These are phyloP conservation scores for Ceyx erithaca DNA, from an alignment of 2,797 vertebrate genomes.

Conservation along the genomic window DNA sequence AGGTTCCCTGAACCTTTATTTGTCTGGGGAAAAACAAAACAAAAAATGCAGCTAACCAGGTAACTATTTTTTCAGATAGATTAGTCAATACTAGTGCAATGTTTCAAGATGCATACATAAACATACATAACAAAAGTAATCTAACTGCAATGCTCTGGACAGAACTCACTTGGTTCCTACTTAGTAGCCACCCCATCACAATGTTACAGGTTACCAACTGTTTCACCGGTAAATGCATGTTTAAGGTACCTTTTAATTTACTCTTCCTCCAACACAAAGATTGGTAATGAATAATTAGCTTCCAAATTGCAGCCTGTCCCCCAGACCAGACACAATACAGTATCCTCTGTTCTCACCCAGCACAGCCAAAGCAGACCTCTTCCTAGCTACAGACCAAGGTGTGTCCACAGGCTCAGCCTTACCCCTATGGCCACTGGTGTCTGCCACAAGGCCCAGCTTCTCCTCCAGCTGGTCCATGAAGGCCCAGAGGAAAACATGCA, in stretches of 20 bases:
- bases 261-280: no score
- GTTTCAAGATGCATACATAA: background rate
- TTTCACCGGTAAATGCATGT: accelerated
- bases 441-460: background rate
- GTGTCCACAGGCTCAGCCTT: no score
- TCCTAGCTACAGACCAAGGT: accelerated
- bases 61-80: background rate
- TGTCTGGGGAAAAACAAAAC: background rate
- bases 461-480: accelerated
- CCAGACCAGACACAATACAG: accelerated
- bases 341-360: accelerated
- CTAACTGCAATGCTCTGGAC: background rate
- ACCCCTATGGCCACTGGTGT: accelerated
- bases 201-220: accelerated
- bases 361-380: accelerated
- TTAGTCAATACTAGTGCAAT: background rate
- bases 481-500: accelerated
- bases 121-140: accelerated
- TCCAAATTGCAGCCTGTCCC: accelerated
- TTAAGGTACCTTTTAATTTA: background rate
- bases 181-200: background rate
- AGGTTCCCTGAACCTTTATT: background rate
- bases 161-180: background rate
- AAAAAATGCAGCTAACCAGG: background rate
- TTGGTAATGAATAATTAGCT: background rate